Conservation (phyloP, 2,797 vertebrate species). For the Epinephelus malabaricus region DNA sequence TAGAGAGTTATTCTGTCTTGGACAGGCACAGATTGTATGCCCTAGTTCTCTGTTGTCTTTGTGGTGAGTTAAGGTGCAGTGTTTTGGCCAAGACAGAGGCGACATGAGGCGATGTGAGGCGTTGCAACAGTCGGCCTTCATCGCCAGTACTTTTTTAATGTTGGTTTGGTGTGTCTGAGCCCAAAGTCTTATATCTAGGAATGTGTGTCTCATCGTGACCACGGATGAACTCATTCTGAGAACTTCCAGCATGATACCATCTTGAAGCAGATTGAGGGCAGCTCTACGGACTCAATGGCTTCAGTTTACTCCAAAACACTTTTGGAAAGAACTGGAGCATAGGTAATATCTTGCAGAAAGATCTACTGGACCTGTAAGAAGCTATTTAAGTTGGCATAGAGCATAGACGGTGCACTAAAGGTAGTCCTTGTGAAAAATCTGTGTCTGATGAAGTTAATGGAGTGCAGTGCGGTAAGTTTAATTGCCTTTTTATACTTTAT, state of each 20-base stretch:
- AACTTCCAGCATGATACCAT: neutral
- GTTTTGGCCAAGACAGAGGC: too few species aligned
- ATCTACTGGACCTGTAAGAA: neutral
- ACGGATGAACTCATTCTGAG: neutral
- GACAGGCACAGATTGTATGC: too few species aligned
- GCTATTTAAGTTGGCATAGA: neutral
- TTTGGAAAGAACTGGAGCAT: neutral
- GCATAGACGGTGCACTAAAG: neutral
- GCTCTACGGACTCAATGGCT: neutral
- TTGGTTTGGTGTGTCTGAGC: too few species aligned
- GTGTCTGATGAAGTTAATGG: neutral
- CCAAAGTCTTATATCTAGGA: too few species aligned
- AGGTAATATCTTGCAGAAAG: conserved; percentile 5
- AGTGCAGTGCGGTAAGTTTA: neutral
- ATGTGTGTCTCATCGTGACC: neutral
- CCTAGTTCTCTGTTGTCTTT: too few species aligned
- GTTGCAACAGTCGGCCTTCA: too few species aligned
- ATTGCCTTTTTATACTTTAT: neutral
- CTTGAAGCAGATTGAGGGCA: neutral
- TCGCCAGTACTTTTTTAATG: too few species aligned
- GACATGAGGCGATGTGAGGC: too few species aligned
- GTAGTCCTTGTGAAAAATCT: neutral
- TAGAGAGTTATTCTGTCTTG: too few species aligned
- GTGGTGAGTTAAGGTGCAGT: too few species aligned
- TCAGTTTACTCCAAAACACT: neutral